Conservation (phyloP, 2,113 vertebrate genomes). For the Nycticryphes semicollaris region DNA sequence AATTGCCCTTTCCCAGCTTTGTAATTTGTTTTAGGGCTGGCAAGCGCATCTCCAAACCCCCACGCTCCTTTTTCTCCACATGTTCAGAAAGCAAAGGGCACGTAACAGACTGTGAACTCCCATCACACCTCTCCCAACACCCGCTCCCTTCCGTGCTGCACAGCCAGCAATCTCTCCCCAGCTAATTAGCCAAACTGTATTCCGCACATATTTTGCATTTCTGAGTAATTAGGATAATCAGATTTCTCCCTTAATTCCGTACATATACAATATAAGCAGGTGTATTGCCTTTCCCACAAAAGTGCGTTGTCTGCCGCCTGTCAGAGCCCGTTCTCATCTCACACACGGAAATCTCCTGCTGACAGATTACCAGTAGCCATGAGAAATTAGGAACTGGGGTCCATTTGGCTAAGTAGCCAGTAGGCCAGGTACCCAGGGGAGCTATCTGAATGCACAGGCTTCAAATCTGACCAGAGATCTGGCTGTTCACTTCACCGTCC, state of each 20-base stretch:
- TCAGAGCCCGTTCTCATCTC: not conserved
- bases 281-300: conserved; percentile 28
- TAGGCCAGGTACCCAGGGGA: not conserved
- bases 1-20: not conserved
- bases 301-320: not conserved
- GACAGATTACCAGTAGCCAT: not conserved
- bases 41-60: not conserved
- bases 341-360: not conserved
- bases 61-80: not conserved
- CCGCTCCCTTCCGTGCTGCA: not conserved
- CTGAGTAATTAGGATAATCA: conserved; percentile 63
- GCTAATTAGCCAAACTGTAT: conserved; percentile 43
- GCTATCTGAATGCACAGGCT: not conserved
- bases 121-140: not conserved
- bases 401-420: not conserved
- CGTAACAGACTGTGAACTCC: not conserved
- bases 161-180: conserved; percentile 11
- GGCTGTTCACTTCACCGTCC: not conserved
- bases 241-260: conserved; percentile 55
- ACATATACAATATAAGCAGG: conserved; percentile 4
- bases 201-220: conserved; percentile 62
- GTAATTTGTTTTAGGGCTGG: not conserved
- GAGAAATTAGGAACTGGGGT: not conserved
- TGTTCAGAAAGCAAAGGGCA: not conserved
- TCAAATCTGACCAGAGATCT: not conserved